Evolutionary conservation across 2,113 vertebrate genomes (phyloP), one percentile per base, ranked within the genome.

Genomic region (Pyxicephalus adspersus): DNA sequence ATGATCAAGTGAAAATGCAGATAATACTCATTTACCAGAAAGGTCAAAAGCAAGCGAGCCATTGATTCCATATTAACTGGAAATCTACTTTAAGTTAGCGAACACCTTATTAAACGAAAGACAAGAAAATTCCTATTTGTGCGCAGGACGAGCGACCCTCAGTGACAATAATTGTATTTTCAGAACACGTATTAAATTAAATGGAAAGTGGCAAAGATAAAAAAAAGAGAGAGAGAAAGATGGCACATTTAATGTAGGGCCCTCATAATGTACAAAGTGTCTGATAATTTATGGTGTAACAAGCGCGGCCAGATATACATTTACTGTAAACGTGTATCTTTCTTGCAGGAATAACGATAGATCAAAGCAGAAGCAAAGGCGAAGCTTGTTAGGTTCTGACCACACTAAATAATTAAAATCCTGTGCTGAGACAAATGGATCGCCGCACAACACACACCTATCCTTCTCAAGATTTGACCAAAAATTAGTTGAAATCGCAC

Each of bases 341-440:
- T 34, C 52, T 31, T 5, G 23, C 67, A 31, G 52, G 25, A 72
- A 57, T n/a, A 29, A 4, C 28, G 20, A 72, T 72, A 72, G 68
- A 72, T 72, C 51, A 72, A 57, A 52, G 28, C 67, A 25, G 50
- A 54, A 26, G 54, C 68, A 55, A 72, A 72, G 51, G 68, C 68
- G 26, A 55, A 20, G 68, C 51, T 72, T 28, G 51, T 54, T 72
- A 28, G 25, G 50, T 72, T 52, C 26, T 17, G 51, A 28, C 51
- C 68, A 55, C 52, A 16, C 50, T 72, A 72, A 72, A 72, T 72
- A 72, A 72, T 72, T 72, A 72, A 72, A 72, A 23, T 29, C 25
- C 51, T 72, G 68, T 17, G n/a, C 51, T 52, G 28, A 55, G 54
- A 52, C 54, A 72, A 52, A 72, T 15, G 5, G 23, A 55, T 16